A percentile compares a stretch with the other conserved stretches of the same genome.
Evolutionary conservation across 1,140 invertebrate genomes (phyloP).

Genomic region (Drosophila ambigua): DNA sequence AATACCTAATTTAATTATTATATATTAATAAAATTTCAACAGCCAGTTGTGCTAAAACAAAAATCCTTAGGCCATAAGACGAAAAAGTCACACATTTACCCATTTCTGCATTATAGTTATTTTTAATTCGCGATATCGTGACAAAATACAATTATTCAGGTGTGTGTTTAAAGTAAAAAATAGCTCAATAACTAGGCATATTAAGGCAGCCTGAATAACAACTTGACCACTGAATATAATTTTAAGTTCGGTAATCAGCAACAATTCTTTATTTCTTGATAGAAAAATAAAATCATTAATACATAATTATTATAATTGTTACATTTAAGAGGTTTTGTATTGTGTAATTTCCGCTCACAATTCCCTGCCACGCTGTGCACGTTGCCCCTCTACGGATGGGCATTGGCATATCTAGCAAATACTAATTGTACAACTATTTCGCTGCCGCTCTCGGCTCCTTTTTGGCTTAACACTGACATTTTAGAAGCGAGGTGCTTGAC

Average conservation of each 20-base stretch:
- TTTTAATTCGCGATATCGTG: too few species aligned
- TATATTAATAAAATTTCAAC: too few species aligned
- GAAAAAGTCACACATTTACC: too few species aligned
- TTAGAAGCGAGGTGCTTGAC: constrained; percentile 50
- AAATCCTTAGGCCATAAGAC: too few species aligned
- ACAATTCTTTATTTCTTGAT: constrained; percentile 52
- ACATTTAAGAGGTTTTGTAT: constrained; percentile 15
- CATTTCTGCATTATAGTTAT: too few species aligned
- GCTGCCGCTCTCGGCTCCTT: background rate
- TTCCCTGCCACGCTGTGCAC: constrained; percentile 1
- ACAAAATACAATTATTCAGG: too few species aligned
- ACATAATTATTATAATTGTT: constrained; percentile 35
- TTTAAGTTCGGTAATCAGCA: constrained; percentile 4
- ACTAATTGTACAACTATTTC: constrained; percentile 24
- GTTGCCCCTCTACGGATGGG: background rate
- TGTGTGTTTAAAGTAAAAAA: too few species aligned
- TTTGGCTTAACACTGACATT: constrained; percentile 33
- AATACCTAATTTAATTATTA: too few species aligned
- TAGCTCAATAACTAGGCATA: too few species aligned
- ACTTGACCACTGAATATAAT: too few species aligned
- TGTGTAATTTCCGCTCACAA: constrained; percentile 10
- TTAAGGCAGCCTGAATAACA: too few species aligned
- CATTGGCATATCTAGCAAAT: background rate
- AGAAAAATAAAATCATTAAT: constrained; percentile 65
- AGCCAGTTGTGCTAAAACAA: too few species aligned